Evolutionary conservation across 2,797 vertebrate genomes (phyloP), one percentile per base, ranked within the genome.

Genomic region (Antrozous pallidus): DNA sequence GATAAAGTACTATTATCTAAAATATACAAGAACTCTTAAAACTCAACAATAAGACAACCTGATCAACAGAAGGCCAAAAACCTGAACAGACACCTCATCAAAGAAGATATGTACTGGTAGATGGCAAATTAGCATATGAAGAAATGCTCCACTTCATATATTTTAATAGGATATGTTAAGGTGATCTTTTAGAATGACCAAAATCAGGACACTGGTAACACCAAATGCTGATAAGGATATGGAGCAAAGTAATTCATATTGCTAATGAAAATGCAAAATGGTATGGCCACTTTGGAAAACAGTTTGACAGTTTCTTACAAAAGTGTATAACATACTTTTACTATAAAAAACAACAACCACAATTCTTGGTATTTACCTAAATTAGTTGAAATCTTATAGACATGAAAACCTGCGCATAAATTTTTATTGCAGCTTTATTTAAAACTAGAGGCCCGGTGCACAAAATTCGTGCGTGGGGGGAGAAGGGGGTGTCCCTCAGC

Each of bases 41-140:
- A 95, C 38, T 85, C 58, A 81, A 63, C 8, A 75, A 12, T 20
- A 70, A 75, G 61, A 90, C 61, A 77, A 74, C 16, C 4, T n/a
- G 54, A 80, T 80, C 75, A n/a, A 88, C 67, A 94, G 94, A 51
- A 73, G 40, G 28, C 42, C 63, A 56, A 90, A 56, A n/a, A 84
- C 28, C 67, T 75, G 38, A 91, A 84, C 11, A 36, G 54, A 54
- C 31, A 58, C 13, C 24, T 47, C 40, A 69, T 26, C 3, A 74
- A 71, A 69, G 38, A 90, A 81, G 31, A 88, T 16, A 54, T 0
- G 47, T n/a, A n/a, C n/a, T n/a, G n/a, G n/a, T 63, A 36, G 38
- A 74, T 54, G 38, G 49, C 13, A 90, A 74, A 56, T 63, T 36
- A 89, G 31, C 5, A 36, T 38, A 56, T 71, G 38, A 56, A 70